Conservation (phyloP, 1,140 invertebrate species). For the Dreissena polymorpha region DNA sequence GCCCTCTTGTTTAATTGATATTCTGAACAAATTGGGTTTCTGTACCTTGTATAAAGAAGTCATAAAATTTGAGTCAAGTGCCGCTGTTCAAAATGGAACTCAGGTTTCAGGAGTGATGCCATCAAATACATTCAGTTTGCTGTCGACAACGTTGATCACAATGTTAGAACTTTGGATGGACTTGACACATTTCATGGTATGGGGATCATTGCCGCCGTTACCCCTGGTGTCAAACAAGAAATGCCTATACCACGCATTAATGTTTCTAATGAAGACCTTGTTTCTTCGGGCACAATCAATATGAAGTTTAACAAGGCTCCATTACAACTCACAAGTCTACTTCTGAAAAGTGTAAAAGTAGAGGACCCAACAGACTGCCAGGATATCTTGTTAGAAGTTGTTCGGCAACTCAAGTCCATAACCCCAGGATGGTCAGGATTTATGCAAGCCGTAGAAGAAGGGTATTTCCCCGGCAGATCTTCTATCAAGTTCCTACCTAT, state of each 20-base stretch:
- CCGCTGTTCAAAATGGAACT: constrained; percentile 35
- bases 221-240: neutral
- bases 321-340: no score
- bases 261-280: no score
- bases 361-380: neutral
- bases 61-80: constrained; percentile 55
- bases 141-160: constrained; percentile 70
- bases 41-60: constrained; percentile 51
- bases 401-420: constrained; percentile 34
- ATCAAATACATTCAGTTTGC: constrained; percentile 55
- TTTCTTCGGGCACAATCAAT: no score
- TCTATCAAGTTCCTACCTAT: constrained; percentile 65
- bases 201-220: constrained; percentile 65
- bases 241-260: no score
- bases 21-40: constrained; percentile 48
- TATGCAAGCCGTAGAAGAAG: constrained; percentile 45
- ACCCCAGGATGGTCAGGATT: constrained; percentile 26
- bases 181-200: constrained; percentile 70
- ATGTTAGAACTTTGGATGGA: constrained; percentile 66
- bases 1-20: constrained; percentile 52
- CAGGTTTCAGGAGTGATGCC: constrained; percentile 19
- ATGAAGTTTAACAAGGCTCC: no score
- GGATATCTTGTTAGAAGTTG: constrained; percentile 1
- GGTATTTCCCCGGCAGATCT: constrained; percentile 58
- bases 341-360: neutral